Evolutionary conservation across 2,113 vertebrate genomes (phyloP).

Genomic region (Pomatostomus ruficeps): DNA sequence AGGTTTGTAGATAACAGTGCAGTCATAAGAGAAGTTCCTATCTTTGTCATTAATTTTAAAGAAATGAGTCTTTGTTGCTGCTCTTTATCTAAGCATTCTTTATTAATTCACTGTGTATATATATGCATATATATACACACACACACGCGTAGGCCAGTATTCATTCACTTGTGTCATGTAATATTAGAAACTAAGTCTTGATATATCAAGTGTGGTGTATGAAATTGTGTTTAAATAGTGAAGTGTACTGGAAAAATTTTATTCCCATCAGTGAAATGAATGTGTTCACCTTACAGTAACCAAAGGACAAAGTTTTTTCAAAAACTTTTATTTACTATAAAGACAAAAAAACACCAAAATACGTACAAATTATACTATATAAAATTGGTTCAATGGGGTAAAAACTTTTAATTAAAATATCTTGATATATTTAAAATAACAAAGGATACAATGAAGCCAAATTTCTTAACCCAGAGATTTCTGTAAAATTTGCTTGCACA

Average conservation of each 20-base stretch:
- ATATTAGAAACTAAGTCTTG: not conserved
- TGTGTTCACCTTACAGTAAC: not conserved
- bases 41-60: not conserved
- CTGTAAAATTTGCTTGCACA: constrained; percentile 85
- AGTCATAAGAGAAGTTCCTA: not conserved
- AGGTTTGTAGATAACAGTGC: not conserved
- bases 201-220: not conserved
- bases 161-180: not conserved
- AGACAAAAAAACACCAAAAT: constrained; percentile 89
- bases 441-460: constrained; percentile 89
- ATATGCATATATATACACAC: accelerated
- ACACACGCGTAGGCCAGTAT: accelerated
- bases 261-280: not conserved
- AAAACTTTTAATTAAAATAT: constrained; percentile 93
- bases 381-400: constrained; percentile 89
- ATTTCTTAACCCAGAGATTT: constrained; percentile 87
- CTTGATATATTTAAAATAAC: constrained; percentile 88
- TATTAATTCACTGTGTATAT: not conserved
- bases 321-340: constrained; percentile 92
- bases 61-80: not conserved
- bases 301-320: constrained; percentile 66
- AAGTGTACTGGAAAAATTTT: not conserved
- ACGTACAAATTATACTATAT: constrained; percentile 90
- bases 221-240: not conserved
- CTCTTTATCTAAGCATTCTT: not conserved